Evolutionary conservation across 2,797 vertebrate species (phyloP), one percentile per base, ranked within the genome.

Genomic region (Pseudotriccus pelzelni): DNA sequence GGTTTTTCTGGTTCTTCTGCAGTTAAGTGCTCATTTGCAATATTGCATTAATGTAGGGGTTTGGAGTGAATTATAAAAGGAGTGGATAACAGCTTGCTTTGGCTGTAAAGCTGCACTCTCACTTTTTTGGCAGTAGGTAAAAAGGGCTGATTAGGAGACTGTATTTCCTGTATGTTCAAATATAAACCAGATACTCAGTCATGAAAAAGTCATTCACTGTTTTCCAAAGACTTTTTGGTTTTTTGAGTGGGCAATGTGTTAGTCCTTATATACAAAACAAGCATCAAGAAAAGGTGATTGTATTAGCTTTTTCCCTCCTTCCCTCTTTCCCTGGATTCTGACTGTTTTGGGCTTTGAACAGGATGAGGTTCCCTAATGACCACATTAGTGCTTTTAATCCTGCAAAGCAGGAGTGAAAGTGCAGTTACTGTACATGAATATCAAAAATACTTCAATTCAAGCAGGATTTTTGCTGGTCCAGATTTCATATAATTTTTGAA

Each of bases 161-260:
- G 58, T 88, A 32, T 92, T 97, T 96, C 87, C 91, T 89, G 39
- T 85, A 84, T 87, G 72, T 81, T 80, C 79, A 95, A 87, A 84
- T 93, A 84, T 78, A 94, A 93, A 81, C 66, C 69, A 95, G 89
- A 83, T 55, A 90, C 16, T 84, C 20, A 16, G 62, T 72, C 41
- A 44, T 47, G 56, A 89, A 83, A 79, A 96, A 84, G 18, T 91
- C 12, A 60, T 86, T 93, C 41, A 56, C 5, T 75, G 7, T 77
- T 89, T 96, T 88, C 39, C 2, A 3, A 88, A 88, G 37, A 36
- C 14, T 9, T 14, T 4, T 43, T 28, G 47, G 47, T 34, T 77
- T 56, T 82, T 87, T 0, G 7, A 62, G 27, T 73, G 41, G 43
- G 37, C 19, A 50, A 44, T 5, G 4, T 46, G 12, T 55, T 75